Base-by-base conservation (phyloP, 2,113 vertebrate species). In the Copsychus sechellarum region DNA sequence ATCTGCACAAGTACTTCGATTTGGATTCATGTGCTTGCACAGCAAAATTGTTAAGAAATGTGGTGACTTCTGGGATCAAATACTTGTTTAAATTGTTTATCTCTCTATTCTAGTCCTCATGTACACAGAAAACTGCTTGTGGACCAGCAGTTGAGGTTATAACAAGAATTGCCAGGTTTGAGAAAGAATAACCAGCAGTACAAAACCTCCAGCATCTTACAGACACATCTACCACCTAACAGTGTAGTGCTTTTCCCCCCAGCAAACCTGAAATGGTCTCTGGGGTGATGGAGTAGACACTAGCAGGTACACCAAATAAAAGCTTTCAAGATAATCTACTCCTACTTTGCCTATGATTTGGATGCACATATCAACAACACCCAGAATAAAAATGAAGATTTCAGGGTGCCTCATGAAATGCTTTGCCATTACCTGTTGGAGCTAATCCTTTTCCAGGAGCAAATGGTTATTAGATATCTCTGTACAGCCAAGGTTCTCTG, bases 391-490 rank as follows among this genome's bases (percentile, higher is more conserved):
- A 74, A 16, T 3, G 19, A 8, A 20, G 24, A 24, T 66, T 77
- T 72, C 19, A 0, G 0, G 9, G 6, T 12, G 9, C 34, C 9
- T 45, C 8, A 4, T 1, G 3, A 66, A 42, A 40, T 29, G 11
- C 16, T 34, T 51, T 40, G 36, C 42, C 71, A 36, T 66, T 36
- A 50, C 36, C 33, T 16, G 42, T 1, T 5, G 14, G 8, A 81
- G 26, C 11, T 34, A 23, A 23, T 8, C 23, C 6, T 54, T 47
- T 81, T 36, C 25, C 73, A 57, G n/a, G 9, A 85, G 2, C 15
- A 85, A 74, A 58, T 34, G 4, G 18, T 64, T 40, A 36, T 54
- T 40, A 24, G 25, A 2, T 19, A 57, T 36, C 77, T 89, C 72
- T 66, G 6, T 25, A 33, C 12, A 64, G 29, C 11, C 11, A 43